Conservation (phyloP, 2,888 invertebrate species). For the Cerceris ruficornis region DNA sequence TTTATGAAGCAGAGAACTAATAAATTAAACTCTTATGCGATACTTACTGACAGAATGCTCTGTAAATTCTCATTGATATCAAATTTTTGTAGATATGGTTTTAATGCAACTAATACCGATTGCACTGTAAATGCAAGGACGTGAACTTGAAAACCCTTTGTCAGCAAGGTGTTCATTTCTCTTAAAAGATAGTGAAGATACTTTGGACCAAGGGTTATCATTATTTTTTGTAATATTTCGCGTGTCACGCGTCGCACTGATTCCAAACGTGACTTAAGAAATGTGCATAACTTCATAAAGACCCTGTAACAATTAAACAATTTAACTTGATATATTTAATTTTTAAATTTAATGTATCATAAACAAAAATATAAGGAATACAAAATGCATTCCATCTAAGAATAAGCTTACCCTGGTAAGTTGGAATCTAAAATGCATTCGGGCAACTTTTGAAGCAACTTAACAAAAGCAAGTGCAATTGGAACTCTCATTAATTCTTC, state of each 20-base stretch:
- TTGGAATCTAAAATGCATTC: slow-evolving; percentile 88
- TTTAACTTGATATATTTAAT: slow-evolving; percentile 2
- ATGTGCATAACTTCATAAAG: slow-evolving; percentile 94
- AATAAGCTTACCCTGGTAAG: slow-evolving; percentile 88
- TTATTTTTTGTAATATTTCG: slow-evolving; percentile 96
- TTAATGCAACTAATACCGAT: slow-evolving; percentile 89
- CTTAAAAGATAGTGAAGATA: slow-evolving; percentile 90
- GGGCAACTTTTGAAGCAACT: slow-evolving; percentile 94
- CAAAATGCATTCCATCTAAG: too few relatives aligned
- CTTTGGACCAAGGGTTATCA: slow-evolving; percentile 91
- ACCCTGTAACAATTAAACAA: slow-evolving; percentile 83
- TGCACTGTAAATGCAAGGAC: slow-evolving; percentile 95
- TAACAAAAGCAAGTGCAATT: slow-evolving; percentile 95
- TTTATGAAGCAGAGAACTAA: neutral
- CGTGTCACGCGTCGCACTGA: slow-evolving; percentile 93
- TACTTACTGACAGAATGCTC: slow-evolving; percentile 88
- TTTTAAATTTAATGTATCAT: neutral
- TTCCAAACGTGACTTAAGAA: slow-evolving; percentile 93
- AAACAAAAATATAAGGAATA: slow-evolving; percentile 41
- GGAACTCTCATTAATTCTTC: slow-evolving; percentile 96
- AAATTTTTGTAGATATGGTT: slow-evolving; percentile 86
- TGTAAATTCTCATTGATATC: slow-evolving; percentile 91
- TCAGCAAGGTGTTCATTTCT: slow-evolving; percentile 91
- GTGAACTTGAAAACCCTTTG: slow-evolving; percentile 96
- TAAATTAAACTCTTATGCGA: slow-evolving; percentile 1